Percentiles rank a stretch among this genome's conserved stretches.
These are phyloP conservation scores for Torymus tubicola DNA, from an alignment of 2,888 invertebrate species.

Conservation along the genomic window DNA sequence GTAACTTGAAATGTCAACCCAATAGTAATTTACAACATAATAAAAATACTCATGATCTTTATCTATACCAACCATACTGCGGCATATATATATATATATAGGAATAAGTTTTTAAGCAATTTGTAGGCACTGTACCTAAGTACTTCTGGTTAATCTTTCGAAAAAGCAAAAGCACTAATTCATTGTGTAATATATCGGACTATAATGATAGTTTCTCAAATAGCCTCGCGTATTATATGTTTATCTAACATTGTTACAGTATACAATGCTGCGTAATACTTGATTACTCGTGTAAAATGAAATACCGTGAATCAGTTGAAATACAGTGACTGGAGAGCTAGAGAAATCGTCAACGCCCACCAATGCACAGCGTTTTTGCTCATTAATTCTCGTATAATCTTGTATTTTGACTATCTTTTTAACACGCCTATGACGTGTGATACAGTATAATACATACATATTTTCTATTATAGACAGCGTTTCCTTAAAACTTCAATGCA, in stretches of 20 bases:
- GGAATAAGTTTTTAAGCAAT: constrained; percentile 63
- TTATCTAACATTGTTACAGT: constrained; percentile 61
- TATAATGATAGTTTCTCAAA: constrained; percentile 58
- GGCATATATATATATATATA: too few relatives aligned
- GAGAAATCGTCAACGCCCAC: constrained; percentile 29
- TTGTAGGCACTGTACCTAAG: constrained; percentile 68
- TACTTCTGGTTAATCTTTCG: constrained; percentile 66
- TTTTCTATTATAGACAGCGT: constrained; percentile 18
- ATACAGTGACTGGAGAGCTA: constrained; percentile 45
- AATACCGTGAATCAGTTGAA: constrained; percentile 59
- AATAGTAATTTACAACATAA: constrained; percentile 55
- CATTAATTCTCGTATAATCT: constrained; percentile 28
- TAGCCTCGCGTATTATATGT: constrained; percentile 60
- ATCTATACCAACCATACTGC: constrained; percentile 61
- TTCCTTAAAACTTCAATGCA: constrained; percentile 44
- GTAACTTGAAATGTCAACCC: constrained; percentile 46
- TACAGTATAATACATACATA: constrained; percentile 42
- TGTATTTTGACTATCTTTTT: constrained; percentile 57
- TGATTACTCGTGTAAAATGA: constrained; percentile 61
- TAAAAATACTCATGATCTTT: constrained; percentile 57
- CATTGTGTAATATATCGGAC: constrained; percentile 57
- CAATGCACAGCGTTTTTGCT: constrained; percentile 19
- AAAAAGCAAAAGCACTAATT: constrained; percentile 70
- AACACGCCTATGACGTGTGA: constrained; percentile 49
- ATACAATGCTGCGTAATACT: constrained; percentile 64